A percentile compares a stretch with the other conserved stretches of the same genome.
Evolutionary conservation across 2,888 invertebrate genomes (phyloP).

Genomic region (Drosophila kuntzei): DNA sequence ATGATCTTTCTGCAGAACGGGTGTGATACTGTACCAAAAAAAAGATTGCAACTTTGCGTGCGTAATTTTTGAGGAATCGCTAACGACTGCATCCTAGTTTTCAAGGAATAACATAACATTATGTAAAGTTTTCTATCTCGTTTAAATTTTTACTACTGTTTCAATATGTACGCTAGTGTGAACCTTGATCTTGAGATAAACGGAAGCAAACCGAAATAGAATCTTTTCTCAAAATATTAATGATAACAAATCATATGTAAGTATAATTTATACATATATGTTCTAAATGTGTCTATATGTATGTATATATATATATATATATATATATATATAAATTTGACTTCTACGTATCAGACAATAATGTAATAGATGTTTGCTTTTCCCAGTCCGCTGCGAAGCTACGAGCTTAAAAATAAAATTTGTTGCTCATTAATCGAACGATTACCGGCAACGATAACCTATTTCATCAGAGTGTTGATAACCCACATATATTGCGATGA

Average conservation of each 20-base stretch:
- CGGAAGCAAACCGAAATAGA: conserved; percentile 9
- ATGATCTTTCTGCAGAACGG: too few species aligned
- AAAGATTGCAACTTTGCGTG: too few species aligned
- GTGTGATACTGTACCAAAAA: too few species aligned
- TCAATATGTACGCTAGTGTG: background rate
- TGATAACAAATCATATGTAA: background rate
- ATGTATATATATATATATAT: background rate
- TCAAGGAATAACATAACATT: too few species aligned
- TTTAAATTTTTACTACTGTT: background rate
- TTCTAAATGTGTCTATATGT: too few species aligned
- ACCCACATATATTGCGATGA: conserved; percentile 61
- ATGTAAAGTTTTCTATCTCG: too few species aligned
- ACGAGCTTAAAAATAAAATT: conserved; percentile 51
- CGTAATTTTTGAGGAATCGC: too few species aligned
- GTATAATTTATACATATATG: too few species aligned
- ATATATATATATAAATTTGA: background rate
- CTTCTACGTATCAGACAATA: conserved; percentile 12
- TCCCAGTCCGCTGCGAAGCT: background rate
- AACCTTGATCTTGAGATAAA: conserved; percentile 7
- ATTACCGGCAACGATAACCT: conserved; percentile 69
- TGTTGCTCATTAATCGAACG: conserved; percentile 67
- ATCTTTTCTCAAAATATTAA: conserved; percentile 3
- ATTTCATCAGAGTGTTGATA: conserved; percentile 65
- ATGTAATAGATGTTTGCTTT: conserved; percentile 4
- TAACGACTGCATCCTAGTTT: too few species aligned